A percentile compares a stretch with the other conserved stretches of the same genome.
phyloP scores from a whole-genome alignment of 2,113 vertebrate species.

The Cariama cristata region DNA sequence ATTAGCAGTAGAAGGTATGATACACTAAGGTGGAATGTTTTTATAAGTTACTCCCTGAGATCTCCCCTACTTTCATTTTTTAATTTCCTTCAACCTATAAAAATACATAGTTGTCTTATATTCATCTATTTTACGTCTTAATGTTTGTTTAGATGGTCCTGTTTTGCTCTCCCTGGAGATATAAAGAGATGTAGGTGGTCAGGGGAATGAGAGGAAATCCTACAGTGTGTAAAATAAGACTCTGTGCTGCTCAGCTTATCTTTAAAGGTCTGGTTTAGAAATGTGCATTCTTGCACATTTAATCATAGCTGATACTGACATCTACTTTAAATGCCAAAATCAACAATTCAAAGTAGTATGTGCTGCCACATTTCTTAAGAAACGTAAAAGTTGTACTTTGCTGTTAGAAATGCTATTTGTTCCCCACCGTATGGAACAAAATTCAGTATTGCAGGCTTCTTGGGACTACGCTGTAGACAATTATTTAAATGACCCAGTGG shows the following conservation, averaged over 20 bases:
- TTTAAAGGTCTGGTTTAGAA: not conserved
- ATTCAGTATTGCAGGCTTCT: not conserved
- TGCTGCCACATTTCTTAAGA: not conserved
- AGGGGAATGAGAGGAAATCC: not conserved
- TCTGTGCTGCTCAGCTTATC: not conserved
- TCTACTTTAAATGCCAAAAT: slow-evolving; percentile 44
- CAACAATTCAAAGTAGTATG: not conserved
- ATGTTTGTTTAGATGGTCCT: not conserved
- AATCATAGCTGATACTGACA: not conserved
- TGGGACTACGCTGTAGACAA: slow-evolving; percentile 7
- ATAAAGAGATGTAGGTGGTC: not conserved
- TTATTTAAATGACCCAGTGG: slow-evolving; percentile 32
- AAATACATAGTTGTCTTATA: not conserved
- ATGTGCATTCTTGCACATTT: not conserved
- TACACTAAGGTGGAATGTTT: not conserved
- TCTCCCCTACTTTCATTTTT: not conserved
- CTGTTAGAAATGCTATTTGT: slow-evolving; percentile 28
- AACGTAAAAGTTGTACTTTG: not conserved
- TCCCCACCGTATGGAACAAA: not conserved
- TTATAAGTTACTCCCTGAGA: not conserved
- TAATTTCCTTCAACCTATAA: not conserved
- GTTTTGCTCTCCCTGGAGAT: not conserved
- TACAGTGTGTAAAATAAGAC: not conserved
- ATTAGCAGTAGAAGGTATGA: slow-evolving; percentile 88
- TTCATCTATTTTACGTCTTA: not conserved